Evolutionary conservation across 30 jellyfish, hydroid and myxozoan species (phyloP).

Genomic region (Aurelia sp.): DNA sequence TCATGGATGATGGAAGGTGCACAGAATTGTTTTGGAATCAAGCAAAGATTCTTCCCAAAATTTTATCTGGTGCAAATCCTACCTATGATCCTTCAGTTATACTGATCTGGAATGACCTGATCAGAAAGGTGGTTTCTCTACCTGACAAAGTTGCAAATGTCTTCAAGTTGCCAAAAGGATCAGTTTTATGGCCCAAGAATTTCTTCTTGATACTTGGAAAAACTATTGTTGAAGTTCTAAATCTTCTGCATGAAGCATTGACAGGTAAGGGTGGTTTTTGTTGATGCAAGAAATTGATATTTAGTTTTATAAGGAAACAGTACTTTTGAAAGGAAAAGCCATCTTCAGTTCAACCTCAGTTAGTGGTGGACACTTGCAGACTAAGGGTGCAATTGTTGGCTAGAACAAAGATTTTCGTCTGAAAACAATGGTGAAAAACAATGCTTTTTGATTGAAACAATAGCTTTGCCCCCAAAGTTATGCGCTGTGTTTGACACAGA

Average conservation of each 20-base stretch:
- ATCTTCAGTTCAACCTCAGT: no score
- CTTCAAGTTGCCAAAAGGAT: conserved; percentile 27
- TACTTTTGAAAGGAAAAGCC: no score
- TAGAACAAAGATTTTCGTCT: no score
- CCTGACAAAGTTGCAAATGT: conserved; percentile 76
- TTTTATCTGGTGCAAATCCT: not conserved
- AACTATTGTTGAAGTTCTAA: conserved; percentile 35
- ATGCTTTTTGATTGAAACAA: no score
- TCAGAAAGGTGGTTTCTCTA: conserved; percentile 49
- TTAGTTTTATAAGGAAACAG: no score
- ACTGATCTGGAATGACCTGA: conserved; percentile 59
- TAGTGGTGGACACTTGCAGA: no score
- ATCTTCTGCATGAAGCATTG: conserved; percentile 12
- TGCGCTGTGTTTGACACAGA: no score
- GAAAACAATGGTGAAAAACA: no score
- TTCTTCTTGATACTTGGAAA: conserved; percentile 45
- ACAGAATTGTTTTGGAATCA: conserved; percentile 52
- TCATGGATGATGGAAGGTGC: conserved; percentile 4
- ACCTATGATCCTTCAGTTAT: conserved; percentile 40
- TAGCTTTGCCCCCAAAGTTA: no score
- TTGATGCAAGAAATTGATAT: not conserved
- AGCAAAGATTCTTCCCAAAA: conserved; percentile 59
- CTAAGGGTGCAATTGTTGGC: no score
- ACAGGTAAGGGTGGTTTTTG: conserved; percentile 19
- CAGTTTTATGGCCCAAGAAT: conserved; percentile 51